Conservation (phyloP, 1,140 invertebrate genomes). For the Alviniconcha marisindica region DNA sequence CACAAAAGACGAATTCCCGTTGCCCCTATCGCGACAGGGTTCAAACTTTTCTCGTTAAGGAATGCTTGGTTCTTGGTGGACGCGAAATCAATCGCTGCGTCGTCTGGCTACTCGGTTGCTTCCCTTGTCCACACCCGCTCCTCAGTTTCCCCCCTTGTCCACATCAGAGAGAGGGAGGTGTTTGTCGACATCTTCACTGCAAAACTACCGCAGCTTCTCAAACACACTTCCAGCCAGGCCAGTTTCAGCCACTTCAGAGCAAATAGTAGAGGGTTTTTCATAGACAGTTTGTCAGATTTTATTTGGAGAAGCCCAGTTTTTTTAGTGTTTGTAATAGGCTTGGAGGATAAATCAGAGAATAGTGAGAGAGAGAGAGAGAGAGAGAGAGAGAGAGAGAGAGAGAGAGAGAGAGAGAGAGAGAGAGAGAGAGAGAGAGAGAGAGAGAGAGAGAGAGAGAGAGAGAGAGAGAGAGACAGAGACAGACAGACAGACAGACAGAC, state of each 20-base stretch:
- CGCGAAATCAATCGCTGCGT: background rate
- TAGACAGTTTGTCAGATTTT: too few species aligned
- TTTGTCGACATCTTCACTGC: background rate
- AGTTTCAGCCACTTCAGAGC: background rate
- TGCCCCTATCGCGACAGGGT: background rate
- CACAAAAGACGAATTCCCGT: background rate
- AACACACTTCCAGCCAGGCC: background rate
- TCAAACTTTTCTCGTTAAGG: slow-evolving; percentile 10
- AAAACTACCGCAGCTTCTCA: background rate
- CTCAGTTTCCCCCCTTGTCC: background rate
- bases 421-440: too few species aligned
- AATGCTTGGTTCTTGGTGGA: background rate
- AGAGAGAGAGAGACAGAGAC: too few species aligned
- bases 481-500: too few species aligned
- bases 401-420: too few species aligned
- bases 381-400: too few species aligned
- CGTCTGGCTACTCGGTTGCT: background rate
- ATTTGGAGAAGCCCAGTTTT: too few species aligned
- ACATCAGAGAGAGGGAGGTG: background rate
- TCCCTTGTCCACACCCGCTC: background rate
- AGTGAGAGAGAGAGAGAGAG: too few species aligned
- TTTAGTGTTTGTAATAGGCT: too few species aligned
- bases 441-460: too few species aligned
- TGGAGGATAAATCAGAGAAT: too few species aligned
- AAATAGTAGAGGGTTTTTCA: too few species aligned